A percentile compares a stretch with the other conserved stretches of the same genome.
Conservation (phyloP, 2,797 vertebrate genomes). For the Enteromius fasciolatus region DNA sequence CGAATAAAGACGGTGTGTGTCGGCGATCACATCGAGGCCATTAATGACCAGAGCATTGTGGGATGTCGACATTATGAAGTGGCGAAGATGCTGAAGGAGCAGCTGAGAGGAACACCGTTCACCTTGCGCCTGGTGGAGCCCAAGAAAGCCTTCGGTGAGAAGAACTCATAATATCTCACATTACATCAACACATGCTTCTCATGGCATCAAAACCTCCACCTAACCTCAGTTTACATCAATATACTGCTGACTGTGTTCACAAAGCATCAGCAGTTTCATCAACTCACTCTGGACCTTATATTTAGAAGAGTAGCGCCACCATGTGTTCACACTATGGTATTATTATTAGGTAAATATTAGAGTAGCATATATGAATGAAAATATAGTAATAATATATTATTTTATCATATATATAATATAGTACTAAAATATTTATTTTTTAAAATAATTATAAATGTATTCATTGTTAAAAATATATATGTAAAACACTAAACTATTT, state of each 20-base stretch:
- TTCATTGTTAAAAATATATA: neutral
- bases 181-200: neutral
- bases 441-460: too few species aligned
- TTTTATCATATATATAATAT: neutral
- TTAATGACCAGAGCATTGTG: slow-evolving; percentile 96
- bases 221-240: neutral
- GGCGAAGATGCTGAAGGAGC: slow-evolving; percentile 94
- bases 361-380: neutral
- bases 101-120: slow-evolving; percentile 86
- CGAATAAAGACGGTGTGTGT: slow-evolving; percentile 85
- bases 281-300: neutral
- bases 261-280: too few species aligned
- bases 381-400: neutral
- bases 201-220: neutral
- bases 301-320: slow-evolving; percentile 34
- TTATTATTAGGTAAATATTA: neutral
- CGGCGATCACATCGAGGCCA: slow-evolving; percentile 97
- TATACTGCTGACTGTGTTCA: neutral
- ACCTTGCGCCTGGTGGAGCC: slow-evolving; percentile 92
- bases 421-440: neutral
- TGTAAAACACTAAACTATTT: neutral
- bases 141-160: slow-evolving; percentile 95
- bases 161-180: neutral
- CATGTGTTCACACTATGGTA: slow-evolving; percentile 20
- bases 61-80: slow-evolving; percentile 97